Base-by-base conservation (phyloP, 2,113 vertebrate species). In the Peromyscus leucopus region DNA sequence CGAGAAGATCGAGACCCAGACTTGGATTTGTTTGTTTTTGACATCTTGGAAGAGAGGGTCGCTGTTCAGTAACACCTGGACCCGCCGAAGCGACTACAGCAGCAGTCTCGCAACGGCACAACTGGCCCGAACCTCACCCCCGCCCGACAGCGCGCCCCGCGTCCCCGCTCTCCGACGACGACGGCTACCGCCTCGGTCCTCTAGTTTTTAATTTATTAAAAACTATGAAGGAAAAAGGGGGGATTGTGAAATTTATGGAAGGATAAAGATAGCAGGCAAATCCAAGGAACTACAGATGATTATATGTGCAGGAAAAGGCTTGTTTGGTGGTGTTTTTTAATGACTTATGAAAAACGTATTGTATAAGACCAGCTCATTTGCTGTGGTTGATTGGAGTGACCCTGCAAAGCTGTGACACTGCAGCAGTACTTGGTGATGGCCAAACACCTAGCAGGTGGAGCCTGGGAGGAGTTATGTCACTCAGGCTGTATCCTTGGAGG, bases 1-100 rank as follows among this genome's bases (percentile, higher is more conserved):
- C 99, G 99, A 1, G 99, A 99, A 4, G 99, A 99, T 22, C 98
- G 98, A 89, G 99, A 99, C 9, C 99, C 99, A 85, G 99, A 99
- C 95, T 99, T 99, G 4, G 99, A 99, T 93, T 99, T 99, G 71
- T 99, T 99, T 13, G 99, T 99, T 98, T 99, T 99, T 89, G 99
- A 99, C 99, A 99, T 99, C 98, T 98, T 97, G 98, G 98, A 97
- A 98, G 96, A 93, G 15, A 97, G 71, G 90, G 63, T 94, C 89
- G 97, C 97, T 97, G 96, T 98, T 96, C 98, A 98, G 94, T 74
- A 89, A 97, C 94, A 98, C 98, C 98, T 96, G 59, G 65, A 90
- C 91, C 86, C 24, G 72, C 90, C 92, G 57, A 59, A 71, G 78
- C 80, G 89, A 97, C 72, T 91, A 75, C 94, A 92, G 91, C 90